Conservation (phyloP, 92 coral and sea anemone genomes). For the Palythoa grandis region DNA sequence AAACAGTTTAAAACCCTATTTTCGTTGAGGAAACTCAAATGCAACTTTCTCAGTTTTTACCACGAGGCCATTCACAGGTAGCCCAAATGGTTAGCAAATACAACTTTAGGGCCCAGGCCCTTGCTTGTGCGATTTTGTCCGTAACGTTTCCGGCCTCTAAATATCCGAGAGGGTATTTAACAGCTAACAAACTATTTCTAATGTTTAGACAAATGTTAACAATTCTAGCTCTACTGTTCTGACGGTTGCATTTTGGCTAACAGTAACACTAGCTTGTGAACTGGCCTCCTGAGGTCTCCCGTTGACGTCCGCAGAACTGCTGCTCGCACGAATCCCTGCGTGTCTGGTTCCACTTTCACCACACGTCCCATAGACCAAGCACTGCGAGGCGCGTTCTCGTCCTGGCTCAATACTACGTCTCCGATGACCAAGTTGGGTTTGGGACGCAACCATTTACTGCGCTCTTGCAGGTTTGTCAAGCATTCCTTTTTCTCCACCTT, state of each 20-base stretch:
- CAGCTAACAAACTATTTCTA: no score
- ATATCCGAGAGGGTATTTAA: not conserved
- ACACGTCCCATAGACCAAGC: constrained; percentile 32
- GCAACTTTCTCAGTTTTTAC: not conserved
- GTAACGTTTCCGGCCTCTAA: constrained; percentile 43
- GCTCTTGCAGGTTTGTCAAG: constrained; percentile 43
- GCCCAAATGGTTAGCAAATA: not conserved
- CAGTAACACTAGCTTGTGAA: constrained; percentile 27
- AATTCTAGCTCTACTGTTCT: not conserved
- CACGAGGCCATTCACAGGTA: not conserved
- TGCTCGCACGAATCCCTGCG: constrained; percentile 27
- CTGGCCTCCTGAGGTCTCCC: not conserved
- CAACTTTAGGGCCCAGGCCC: constrained; percentile 17
- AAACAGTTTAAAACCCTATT: not conserved
- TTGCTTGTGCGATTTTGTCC: not conserved
- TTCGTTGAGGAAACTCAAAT: not conserved
- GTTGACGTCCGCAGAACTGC: constrained; percentile 34
- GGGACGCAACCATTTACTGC: constrained; percentile 35
- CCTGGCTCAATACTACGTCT: constrained; percentile 30
- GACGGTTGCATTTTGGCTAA: not conserved
- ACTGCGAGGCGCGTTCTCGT: constrained; percentile 27
- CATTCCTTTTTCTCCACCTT: constrained; percentile 56
- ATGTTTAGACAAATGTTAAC: not conserved
- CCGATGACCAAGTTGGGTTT: constrained; percentile 37
- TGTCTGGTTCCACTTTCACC: constrained; percentile 24